Conservation (phyloP, 2,113 vertebrate species). For the Cebus imitator region DNA sequence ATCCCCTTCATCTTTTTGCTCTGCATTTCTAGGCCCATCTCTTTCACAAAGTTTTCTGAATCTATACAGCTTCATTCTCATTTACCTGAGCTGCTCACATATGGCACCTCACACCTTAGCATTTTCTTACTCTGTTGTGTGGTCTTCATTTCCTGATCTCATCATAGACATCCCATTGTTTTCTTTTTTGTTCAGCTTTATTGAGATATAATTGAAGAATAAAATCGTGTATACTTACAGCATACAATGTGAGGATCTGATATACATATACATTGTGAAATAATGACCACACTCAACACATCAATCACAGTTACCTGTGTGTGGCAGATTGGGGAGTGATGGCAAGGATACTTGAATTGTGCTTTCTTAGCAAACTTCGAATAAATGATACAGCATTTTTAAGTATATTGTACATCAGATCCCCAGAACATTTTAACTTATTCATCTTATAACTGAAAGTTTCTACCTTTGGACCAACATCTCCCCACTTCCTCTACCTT, state of each 20-base stretch:
- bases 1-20: neutral
- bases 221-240: neutral
- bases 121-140: neutral
- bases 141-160: neutral
- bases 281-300: neutral
- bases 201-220: neutral
- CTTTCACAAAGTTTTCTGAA: neutral
- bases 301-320: neutral
- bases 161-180: neutral
- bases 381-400: neutral
- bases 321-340: neutral
- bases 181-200: no score
- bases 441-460: neutral
- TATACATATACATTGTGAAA: neutral
- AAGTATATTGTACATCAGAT: neutral
- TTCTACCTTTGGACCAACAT: neutral
- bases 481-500: no score
- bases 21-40: neutral
- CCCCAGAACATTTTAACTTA: neutral
- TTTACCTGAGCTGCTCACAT: neutral
- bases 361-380: neutral
- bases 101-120: neutral
- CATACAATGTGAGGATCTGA: neutral
- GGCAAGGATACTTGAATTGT: neutral
- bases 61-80: neutral